Evolutionary conservation across 2,888 invertebrate genomes (phyloP), one percentile per base, ranked within the genome.

Genomic region (Sialis lutaria): DNA sequence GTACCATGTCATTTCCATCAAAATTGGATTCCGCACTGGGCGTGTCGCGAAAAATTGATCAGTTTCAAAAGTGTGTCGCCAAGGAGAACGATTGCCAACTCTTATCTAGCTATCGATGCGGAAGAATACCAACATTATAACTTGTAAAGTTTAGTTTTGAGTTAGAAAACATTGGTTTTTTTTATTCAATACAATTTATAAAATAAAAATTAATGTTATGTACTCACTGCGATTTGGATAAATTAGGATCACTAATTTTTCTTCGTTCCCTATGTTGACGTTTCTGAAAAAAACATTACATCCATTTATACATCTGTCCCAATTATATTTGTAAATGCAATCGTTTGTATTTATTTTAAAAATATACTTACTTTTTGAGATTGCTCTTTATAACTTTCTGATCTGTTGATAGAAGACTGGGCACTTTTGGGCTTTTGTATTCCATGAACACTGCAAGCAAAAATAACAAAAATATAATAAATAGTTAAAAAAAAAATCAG

Each of bases 201-300:
- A 44, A 10, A 22, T 34, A 39, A n/a, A 46, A 55, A 45, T 45
- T 51, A 46, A 46, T 45, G 52, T 53, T 47, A 45, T 50, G 30
- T 53, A 72, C 77, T 77, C 61, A 78, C 77, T 71, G 72, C 55
- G 75, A 75, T 62, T 78, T 78, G 52, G 80, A 80, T 57, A 82
- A 74, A 66, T 82, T 82, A 42, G 85, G 85, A 69, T 86, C 85
- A 59, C 84, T 84, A 56, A 82, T 81, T 68, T 85, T 85, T 58
- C 84, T 72, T 56, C 80, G 75, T 61, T 78, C 78, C 52, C 79
- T 69, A 52, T 69, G 59, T 61, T 78, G 79, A 56, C 81, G 73
- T 57, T 69, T 68, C 74, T 79, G 73, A 9, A 55, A 53, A 43
- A 49, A 51, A 55, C n/a, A n/a, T n/a, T n/a, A 57, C 52, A 48